Evolutionary conservation across 2,797 vertebrate genomes (phyloP), one percentile per base, ranked within the genome.

Genomic region (Echeneis naucrates): DNA sequence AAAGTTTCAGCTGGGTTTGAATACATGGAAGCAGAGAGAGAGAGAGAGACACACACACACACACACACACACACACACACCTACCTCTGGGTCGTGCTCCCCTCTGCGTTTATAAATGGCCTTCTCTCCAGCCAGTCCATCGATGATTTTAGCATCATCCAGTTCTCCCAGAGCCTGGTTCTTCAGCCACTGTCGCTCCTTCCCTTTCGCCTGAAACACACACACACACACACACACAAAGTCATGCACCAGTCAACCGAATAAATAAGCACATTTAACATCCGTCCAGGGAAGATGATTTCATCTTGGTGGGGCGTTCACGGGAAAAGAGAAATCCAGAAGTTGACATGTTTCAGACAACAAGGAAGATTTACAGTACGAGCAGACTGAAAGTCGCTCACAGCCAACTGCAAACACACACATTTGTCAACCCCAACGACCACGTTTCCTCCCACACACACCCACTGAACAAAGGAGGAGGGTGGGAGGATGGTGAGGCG

Each of bases 141-240:
- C 98, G 14, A 99, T 99, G 87, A 99, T 99, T 89, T 99, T 99
- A 51, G 97, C 94, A 65, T 99, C 98, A 48, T 99, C 98, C 45
- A 99, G 91, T 57, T 99, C 98, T 69, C 98, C 98, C 62, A 96
- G 85, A 21, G 96, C 93, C 89, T 99, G 97, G 87, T 99, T 97
- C 90, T 95, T 96, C 54, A 99, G 80, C 98, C 98, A 99, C 37
- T 99, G 98, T 2, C 97, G 95, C 90, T 99, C 98, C 86, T 98
- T 99, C 27, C 97, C 98, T 91, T 98, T 99, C 44, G 98, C 98
- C 98, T 99, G 81, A 47, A 83, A 91, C n/a, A 64, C 17, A 91
- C 23, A 80, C 47, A 56, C 26, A 69, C 27, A 64, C 12, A 76
- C 26, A 61, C 32, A 61, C 38, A 80, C 63, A 72, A 40, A 68